phyloP scores from a whole-genome alignment of 2,113 vertebrate genomes.

The Cinclus cinclus region DNA sequence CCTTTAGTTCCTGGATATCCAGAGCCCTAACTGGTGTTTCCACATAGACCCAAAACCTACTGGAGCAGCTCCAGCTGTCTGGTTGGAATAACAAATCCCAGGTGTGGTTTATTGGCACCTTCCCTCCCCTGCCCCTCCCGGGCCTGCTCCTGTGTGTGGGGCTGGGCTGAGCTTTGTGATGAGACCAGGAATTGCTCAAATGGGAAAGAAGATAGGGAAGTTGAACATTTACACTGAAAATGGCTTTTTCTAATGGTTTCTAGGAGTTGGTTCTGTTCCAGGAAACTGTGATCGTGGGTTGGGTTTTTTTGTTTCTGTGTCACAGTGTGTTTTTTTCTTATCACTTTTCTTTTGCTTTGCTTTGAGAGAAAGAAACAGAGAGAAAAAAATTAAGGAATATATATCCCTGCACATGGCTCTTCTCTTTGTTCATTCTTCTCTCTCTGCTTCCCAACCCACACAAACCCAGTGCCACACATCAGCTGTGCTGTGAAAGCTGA shows the following conservation, averaged over 20 bases:
- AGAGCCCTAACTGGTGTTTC: neutral
- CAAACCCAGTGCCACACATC: neutral
- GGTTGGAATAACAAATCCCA: neutral
- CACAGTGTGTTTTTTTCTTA: neutral
- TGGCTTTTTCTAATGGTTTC: neutral
- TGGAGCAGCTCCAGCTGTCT: neutral
- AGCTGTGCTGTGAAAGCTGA: neutral
- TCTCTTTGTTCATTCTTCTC: neutral
- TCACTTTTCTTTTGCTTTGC: neutral
- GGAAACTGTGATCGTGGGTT: neutral
- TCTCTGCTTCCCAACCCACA: neutral
- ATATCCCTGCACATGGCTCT: neutral
- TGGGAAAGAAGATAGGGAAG: neutral
- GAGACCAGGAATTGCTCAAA: neutral
- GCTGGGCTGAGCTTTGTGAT: neutral
- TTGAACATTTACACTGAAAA: neutral
- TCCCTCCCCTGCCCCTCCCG: neutral
- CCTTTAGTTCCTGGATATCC: neutral
- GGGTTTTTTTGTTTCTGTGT: neutral
- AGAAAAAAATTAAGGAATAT: neutral
- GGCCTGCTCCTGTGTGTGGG: accelerated
- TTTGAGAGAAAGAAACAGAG: neutral
- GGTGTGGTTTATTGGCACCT: neutral
- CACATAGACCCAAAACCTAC: neutral
- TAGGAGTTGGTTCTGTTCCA: neutral